Base-by-base conservation (phyloP, 2,888 invertebrate species). In the Sphinx pinastri region DNA sequence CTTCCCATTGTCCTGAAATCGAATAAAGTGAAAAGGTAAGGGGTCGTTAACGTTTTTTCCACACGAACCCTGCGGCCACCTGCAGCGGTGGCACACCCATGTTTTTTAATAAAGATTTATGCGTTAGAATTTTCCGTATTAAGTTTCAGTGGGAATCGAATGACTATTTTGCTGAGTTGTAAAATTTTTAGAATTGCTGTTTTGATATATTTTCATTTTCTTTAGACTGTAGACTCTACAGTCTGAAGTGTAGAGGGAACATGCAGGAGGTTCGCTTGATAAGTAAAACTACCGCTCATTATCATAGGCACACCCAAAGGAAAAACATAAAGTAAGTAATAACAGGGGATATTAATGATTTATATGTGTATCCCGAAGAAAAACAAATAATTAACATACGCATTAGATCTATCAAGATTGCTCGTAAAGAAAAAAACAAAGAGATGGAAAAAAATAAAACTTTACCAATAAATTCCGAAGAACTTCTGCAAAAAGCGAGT, bases 31-130 rank as follows among this genome's bases (percentile, higher is more conserved):
- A 68, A 52, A 63, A 68, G 77, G 77, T 77, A 77, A 77, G 72
- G 74, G 51, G 73, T 75, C 80, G 79, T 81, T 80, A 80, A 74
- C 71, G 76, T 79, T 82, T 78, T 78, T 78, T 72, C 73, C 70
- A 70, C 14, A 67, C 38, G 51, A 45, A 75, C 74, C 73, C 71
- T 71, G 38, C 58, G 73, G 38, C 76, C 81, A 80, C 77, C 81
- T 82, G 81, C 74, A 74, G 55, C 10, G 74, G 71, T 71, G 71
- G 71, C 71, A 71, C 78, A 73, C 73, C 73, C 73, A 70, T 71
- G 57, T 58, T 59, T 71, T 69, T 70, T 77, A 79, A 80, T 80
- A 78, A 71, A 71, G 68, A 71, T 68, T 71, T 71, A 71, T 66
- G 68, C 16, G 49, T 52, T 45, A 14, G 51, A 38, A 57, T 66